These are phyloP conservation scores for Teleopsis dalmanni DNA, from an alignment of 1,140 invertebrate species.

Conservation along the genomic window DNA sequence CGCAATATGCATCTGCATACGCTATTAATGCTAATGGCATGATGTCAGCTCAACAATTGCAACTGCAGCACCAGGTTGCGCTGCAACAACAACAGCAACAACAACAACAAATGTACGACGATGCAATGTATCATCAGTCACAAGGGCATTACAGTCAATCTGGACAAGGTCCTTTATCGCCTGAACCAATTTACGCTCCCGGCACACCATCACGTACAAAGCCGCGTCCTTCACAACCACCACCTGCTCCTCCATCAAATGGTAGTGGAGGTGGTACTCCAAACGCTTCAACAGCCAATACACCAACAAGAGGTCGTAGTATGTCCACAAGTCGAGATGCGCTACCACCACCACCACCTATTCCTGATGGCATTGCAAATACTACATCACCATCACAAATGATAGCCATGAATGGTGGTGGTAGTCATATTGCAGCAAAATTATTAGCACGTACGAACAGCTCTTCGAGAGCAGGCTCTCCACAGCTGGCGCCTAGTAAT, in stretches of 20 bases:
- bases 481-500: constrained; percentile 35
- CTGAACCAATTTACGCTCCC: constrained; percentile 49
- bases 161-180: constrained; percentile 41
- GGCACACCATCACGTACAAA: constrained; percentile 53
- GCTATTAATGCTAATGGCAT: constrained; percentile 1
- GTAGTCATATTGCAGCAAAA: constrained; percentile 44
- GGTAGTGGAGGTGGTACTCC: constrained; percentile 61
- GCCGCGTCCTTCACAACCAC: constrained; percentile 72
- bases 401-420: constrained; percentile 12
- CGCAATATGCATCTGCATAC: constrained; percentile 4
- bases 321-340: constrained; percentile 59
- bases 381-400: constrained; percentile 42
- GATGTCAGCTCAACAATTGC: constrained; percentile 17
- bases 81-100: constrained; percentile 29
- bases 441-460: constrained; percentile 43
- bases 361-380: constrained; percentile 54
- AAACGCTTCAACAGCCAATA: constrained; percentile 58
- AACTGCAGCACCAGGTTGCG: constrained; percentile 23
- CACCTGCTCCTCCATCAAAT: constrained; percentile 72
- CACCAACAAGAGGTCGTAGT: constrained; percentile 60
- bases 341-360: constrained; percentile 82
- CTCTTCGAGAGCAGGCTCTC: constrained; percentile 42
- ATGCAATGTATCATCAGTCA: constrained; percentile 35
- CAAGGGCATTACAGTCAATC: constrained; percentile 45
- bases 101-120: constrained; percentile 35